These are phyloP conservation scores for Okamejei kenojei DNA, from an alignment of 2,797 vertebrate genomes.

Conservation along the genomic window DNA sequence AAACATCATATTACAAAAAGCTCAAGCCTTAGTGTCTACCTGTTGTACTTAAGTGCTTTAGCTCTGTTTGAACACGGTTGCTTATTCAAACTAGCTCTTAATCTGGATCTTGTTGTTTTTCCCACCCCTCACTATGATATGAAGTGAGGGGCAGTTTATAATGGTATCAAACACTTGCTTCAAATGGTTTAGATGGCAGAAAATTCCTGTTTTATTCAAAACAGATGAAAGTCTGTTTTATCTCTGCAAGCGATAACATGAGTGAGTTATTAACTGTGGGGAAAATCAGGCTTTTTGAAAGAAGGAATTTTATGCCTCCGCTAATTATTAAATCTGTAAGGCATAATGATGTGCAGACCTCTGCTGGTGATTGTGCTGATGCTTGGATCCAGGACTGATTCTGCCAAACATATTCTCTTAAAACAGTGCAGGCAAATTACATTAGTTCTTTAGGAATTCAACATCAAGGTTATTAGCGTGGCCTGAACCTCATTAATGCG, in stretches of 20 bases:
- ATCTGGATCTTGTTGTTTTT: neutral
- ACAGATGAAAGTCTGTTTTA: neutral
- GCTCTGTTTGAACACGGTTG: neutral
- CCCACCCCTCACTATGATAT: neutral
- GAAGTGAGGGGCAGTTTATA: neutral
- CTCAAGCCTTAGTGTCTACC: neutral
- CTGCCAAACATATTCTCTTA: neutral
- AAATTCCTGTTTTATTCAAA: constrained; percentile 25
- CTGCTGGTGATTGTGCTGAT: neutral
- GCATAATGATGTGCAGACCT: neutral
- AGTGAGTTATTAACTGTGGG: neutral
- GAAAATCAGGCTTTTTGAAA: neutral
- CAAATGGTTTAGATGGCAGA: neutral
- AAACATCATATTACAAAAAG: neutral
- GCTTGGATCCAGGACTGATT: neutral
- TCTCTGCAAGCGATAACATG: neutral
- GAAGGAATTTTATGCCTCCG: neutral
- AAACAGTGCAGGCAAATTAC: neutral
- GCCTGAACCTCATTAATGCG: neutral
- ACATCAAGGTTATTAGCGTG: neutral
- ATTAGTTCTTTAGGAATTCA: neutral
- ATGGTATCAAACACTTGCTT: neutral
- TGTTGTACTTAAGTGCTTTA: neutral
- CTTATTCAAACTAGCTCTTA: neutral
- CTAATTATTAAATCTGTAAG: neutral